A percentile compares a stretch with the other conserved stretches of the same genome.
phyloP scores from a whole-genome alignment of 2,113 vertebrate species.

The Brachyistius frenatus region DNA sequence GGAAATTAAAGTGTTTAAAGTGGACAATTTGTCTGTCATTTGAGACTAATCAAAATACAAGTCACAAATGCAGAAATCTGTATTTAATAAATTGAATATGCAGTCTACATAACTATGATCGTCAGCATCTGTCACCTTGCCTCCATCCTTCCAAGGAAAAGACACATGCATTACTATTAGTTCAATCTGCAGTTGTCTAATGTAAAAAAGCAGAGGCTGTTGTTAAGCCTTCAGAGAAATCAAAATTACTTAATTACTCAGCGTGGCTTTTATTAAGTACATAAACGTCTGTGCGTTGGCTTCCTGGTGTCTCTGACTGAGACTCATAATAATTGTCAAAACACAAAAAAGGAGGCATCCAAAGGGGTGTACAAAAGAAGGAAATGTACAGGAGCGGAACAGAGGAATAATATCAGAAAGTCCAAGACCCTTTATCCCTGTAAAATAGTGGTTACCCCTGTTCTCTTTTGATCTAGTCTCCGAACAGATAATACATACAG shows the following conservation, averaged over 20 bases:
- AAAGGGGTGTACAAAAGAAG: slow-evolving; percentile 25
- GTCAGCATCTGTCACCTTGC: slow-evolving; percentile 2
- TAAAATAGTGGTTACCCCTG: slow-evolving; percentile 31
- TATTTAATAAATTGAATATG: slow-evolving; percentile 25
- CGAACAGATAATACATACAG: slow-evolving; percentile 21
- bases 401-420: slow-evolving; percentile 35
- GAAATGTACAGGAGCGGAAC: slow-evolving; percentile 27
- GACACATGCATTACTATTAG: slow-evolving; percentile 51
- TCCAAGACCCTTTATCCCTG: slow-evolving; percentile 24
- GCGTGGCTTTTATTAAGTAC: slow-evolving; percentile 71
- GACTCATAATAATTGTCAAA: slow-evolving; percentile 69
- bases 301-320: slow-evolving; percentile 59
- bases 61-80: slow-evolving; percentile 13
- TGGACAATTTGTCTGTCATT: neutral
- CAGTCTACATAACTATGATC: slow-evolving; percentile 28
- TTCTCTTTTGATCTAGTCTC: slow-evolving; percentile 22
- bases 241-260: slow-evolving; percentile 79
- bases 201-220: slow-evolving; percentile 56
- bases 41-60: slow-evolving; percentile 27
- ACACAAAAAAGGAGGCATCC: slow-evolving; percentile 44
- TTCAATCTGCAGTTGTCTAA: slow-evolving; percentile 55
- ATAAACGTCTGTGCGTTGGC: slow-evolving; percentile 69
- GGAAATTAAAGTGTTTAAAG: slow-evolving; percentile 1
- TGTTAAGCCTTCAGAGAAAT: slow-evolving; percentile 67
- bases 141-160: slow-evolving; percentile 36